Evolutionary conservation across 2,797 vertebrate genomes (phyloP), one percentile per base, ranked within the genome.

Genomic region (Telmatherina bonti): DNA sequence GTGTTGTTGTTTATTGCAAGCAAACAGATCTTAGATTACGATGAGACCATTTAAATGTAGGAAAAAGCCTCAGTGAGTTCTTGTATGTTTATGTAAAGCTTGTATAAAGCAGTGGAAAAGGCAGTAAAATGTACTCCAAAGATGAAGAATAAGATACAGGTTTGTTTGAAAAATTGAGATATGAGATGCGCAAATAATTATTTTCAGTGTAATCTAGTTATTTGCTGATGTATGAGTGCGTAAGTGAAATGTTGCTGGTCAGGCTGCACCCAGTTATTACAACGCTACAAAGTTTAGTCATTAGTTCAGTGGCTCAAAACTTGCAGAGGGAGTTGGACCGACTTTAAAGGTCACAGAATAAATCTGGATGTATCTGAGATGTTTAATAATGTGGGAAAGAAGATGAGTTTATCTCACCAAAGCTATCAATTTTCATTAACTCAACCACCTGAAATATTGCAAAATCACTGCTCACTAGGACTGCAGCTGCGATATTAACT

Each of bases 1-100:
- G 65, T 13, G 5, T 16, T 31, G 18, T 15, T 22, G 10, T 55
- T 66, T 63, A 54, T 24, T n/a, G 69, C 62, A 72, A 11, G 65
- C 27, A 67, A 43, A 56, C 66, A 35, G 11, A 33, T 38, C 26
- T 33, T 11, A 33, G 55, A 57, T 26, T 13, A 64, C 58, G n/a
- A 31, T 36, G 4, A 10, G 45, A 22, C 2, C 8, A 31, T 55
- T 55, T 56, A 16, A 15, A 5, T 16, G 43, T 10, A 30, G 41
- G 74, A 66, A 22, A 38, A 67, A 15, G 0, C 51, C 9, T 41
- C 1, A 45, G 45, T 51, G 38, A 41, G 22, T 51, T 24, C 15
- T 62, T n/a, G 45, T n/a, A 10, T 1, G 7, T 43, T 5, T 43
- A 18, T 18, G 7, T 5, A 7, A 43, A 43, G 18, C 45, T 1